A percentile compares a stretch with the other conserved stretches of the same genome.
Conservation (phyloP, 1,140 invertebrate species). For the Gryllus bimaculatus region DNA sequence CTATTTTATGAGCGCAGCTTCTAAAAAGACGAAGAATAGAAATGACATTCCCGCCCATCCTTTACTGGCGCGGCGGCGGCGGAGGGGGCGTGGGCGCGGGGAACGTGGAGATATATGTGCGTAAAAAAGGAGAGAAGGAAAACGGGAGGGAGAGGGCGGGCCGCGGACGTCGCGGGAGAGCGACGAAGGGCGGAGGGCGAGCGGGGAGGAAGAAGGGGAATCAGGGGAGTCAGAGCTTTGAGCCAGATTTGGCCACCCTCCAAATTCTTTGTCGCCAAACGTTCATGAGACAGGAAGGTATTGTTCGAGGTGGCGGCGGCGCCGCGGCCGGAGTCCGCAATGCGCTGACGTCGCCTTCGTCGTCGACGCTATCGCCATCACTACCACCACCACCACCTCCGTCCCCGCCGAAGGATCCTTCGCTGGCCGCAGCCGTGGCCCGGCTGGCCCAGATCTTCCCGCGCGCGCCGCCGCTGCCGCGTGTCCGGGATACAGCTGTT, state of each 20-base stretch:
- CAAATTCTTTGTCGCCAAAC: conserved; percentile 17
- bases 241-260: conserved; percentile 12
- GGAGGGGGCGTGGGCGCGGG: not conserved
- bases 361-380: too few relatives aligned
- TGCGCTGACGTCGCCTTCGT: too few relatives aligned
- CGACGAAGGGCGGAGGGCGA: not conserved
- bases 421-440: too few relatives aligned
- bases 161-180: too few relatives aligned
- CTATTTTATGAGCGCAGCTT: conserved; percentile 8
- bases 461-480: too few relatives aligned
- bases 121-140: not conserved
- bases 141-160: not conserved
- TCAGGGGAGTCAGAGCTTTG: not conserved
- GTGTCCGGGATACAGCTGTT: too few relatives aligned
- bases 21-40: conserved; percentile 10
- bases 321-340: not conserved
- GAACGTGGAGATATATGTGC: not conserved
- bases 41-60: conserved; percentile 10
- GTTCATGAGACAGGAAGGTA: conserved; percentile 6
- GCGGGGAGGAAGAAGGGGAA: too few relatives aligned
- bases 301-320: conserved; percentile 7
- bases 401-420: too few relatives aligned
- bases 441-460: too few relatives aligned
- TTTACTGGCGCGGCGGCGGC: not conserved
- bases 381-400: too few relatives aligned